Evolutionary conservation across 2,797 vertebrate genomes (phyloP).

Genomic region (Tiaroga cobitis): DNA sequence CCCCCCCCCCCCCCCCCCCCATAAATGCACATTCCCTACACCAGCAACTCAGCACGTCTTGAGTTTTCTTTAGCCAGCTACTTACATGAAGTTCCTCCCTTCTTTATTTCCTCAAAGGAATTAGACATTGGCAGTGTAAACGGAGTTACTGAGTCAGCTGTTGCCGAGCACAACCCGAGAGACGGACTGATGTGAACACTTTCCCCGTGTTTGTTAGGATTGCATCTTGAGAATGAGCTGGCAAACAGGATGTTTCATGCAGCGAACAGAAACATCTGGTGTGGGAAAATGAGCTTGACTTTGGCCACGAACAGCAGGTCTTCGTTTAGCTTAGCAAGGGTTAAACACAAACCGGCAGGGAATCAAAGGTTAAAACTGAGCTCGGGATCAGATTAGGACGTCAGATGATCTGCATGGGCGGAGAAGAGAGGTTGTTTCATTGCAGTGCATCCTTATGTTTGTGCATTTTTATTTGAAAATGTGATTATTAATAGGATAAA

Average conservation of each 20-base stretch:
- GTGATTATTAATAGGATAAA: too few species aligned
- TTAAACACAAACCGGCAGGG: not conserved
- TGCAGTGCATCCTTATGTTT: not conserved
- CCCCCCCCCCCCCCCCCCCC: too few species aligned
- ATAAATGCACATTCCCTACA: slow-evolving; percentile 12
- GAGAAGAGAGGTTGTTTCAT: not conserved
- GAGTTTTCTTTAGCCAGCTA: slow-evolving; percentile 12
- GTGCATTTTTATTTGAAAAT: not conserved
- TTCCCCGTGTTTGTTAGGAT: not conserved
- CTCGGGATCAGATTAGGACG: not conserved
- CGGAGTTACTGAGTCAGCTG: slow-evolving; percentile 58
- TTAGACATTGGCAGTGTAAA: slow-evolving; percentile 47
- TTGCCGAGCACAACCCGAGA: slow-evolving; percentile 31
- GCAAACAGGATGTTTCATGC: slow-evolving; percentile 33
- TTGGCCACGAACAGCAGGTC: not conserved
- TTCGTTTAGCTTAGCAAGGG: slow-evolving; percentile 3
- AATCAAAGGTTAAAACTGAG: slow-evolving; percentile 25
- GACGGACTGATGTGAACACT: not conserved
- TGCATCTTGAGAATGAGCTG: slow-evolving; percentile 25
- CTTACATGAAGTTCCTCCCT: slow-evolving; percentile 36
- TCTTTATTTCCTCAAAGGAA: slow-evolving; percentile 64
- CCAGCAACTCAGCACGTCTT: not conserved
- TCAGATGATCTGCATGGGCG: not conserved
- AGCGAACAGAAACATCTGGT: slow-evolving; percentile 52
- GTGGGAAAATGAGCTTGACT: not conserved